These are phyloP conservation scores for Diarsia rubi DNA, from an alignment of 2,888 invertebrate genomes.

Conservation along the genomic window DNA sequence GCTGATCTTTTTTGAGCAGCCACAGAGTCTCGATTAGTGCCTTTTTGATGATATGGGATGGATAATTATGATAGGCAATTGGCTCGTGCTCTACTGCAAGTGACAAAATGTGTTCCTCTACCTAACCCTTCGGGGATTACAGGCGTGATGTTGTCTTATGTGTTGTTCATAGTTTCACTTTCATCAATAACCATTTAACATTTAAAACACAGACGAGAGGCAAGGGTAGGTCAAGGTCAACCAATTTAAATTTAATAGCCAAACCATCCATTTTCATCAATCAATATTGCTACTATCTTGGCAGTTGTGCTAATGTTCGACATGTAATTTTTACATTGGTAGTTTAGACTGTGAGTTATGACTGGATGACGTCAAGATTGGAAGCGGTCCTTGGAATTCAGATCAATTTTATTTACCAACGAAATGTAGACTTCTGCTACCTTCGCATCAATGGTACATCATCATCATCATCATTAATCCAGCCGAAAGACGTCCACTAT, in stretches of 20 bases:
- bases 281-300: constrained; percentile 46
- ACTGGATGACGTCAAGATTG: constrained; percentile 50
- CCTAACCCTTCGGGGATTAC: no score
- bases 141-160: no score
- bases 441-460: not conserved
- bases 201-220: not conserved
- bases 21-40: no score
- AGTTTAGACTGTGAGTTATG: constrained; percentile 52
- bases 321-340: constrained; percentile 48
- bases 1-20: no score
- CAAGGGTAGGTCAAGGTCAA: constrained; percentile 33
- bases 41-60: no score
- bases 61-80: no score
- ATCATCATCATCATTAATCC: no score
- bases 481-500: no score
- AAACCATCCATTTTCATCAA: not conserved
- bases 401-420: constrained; percentile 34
- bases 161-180: no score
- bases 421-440: not conserved
- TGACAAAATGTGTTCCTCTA: no score
- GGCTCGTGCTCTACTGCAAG: no score
- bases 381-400: constrained; percentile 42
- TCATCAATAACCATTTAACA: not conserved
- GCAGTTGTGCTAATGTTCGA: constrained; percentile 51
- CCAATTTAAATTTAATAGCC: not conserved